phyloP scores from a whole-genome alignment of 2,113 vertebrate species.

The Zootoca vivipara region DNA sequence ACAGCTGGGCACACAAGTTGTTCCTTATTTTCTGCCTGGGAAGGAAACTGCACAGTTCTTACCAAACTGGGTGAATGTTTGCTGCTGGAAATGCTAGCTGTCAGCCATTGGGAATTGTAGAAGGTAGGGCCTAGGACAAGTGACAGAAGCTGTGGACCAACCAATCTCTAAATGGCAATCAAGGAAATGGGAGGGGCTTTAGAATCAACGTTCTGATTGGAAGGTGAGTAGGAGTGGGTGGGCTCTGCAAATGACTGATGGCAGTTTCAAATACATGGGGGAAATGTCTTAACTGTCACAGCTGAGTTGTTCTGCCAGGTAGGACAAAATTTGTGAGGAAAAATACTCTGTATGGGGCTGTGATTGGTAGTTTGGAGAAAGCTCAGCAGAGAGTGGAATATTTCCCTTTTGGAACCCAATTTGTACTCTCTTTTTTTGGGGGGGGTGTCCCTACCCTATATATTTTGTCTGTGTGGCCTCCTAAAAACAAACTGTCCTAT shows the following conservation, averaged over 20 bases:
- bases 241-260: not conserved
- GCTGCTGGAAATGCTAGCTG: not conserved
- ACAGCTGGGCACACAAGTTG: not conserved
- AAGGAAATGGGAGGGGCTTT: not conserved
- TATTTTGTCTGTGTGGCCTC: not conserved
- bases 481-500: not conserved
- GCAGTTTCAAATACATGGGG: rapidly evolving
- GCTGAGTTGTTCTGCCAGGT: not conserved
- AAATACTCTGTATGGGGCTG: not conserved
- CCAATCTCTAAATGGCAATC: not conserved
- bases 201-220: not conserved
- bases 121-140: not conserved
- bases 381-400: not conserved
- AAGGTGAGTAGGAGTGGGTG: not conserved
- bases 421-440: not conserved
- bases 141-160: not conserved
- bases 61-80: not conserved
- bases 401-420: not conserved
- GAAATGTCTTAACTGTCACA: not conserved
- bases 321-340: not conserved
- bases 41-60: not conserved
- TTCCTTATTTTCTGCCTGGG: not conserved
- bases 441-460: not conserved
- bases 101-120: not conserved
- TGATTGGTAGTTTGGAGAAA: not conserved